These are phyloP conservation scores for Cerceris ruficornis DNA, from an alignment of 2,888 invertebrate genomes.

Conservation along the genomic window DNA sequence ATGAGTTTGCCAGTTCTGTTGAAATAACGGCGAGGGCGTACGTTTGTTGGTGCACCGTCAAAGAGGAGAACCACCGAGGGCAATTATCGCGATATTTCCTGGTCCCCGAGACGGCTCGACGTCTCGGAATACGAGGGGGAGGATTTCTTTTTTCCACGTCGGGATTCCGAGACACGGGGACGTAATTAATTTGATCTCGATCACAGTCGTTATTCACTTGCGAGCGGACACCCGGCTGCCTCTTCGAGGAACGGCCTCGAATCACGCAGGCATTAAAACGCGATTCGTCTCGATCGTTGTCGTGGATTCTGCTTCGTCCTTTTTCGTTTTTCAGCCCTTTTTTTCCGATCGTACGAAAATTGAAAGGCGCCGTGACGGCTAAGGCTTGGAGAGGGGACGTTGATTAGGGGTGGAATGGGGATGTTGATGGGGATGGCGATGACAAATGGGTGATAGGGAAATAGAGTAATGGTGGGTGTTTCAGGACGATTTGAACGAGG, in stretches of 20 bases:
- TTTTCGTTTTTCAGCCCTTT: too few species aligned
- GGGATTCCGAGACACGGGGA: neutral
- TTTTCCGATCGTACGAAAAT: too few species aligned
- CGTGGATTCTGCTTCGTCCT: slow-evolving; percentile 21
- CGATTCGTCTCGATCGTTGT: slow-evolving; percentile 27
- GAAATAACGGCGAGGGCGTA: neutral
- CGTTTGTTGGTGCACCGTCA: too few species aligned
- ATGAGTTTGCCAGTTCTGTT: neutral
- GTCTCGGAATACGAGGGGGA: too few species aligned
- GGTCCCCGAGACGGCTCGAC: too few species aligned
- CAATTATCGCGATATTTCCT: slow-evolving; percentile 29
- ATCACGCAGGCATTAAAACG: slow-evolving; percentile 31
- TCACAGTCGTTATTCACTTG: neutral
- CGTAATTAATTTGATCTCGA: slow-evolving; percentile 37
- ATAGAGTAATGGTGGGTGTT: too few species aligned
- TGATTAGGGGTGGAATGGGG: too few species aligned
- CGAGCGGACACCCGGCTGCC: slow-evolving; percentile 27
- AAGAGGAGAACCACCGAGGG: neutral
- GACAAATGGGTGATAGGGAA: too few species aligned
- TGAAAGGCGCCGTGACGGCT: too few species aligned
- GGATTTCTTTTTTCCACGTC: neutral
- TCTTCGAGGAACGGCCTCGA: slow-evolving; percentile 29
- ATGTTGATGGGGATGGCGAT: too few species aligned
- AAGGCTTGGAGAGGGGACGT: too few species aligned
- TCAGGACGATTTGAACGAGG: too few species aligned